Conservation (phyloP, 2,888 invertebrate genomes). For the Athrips mouffetella region DNA sequence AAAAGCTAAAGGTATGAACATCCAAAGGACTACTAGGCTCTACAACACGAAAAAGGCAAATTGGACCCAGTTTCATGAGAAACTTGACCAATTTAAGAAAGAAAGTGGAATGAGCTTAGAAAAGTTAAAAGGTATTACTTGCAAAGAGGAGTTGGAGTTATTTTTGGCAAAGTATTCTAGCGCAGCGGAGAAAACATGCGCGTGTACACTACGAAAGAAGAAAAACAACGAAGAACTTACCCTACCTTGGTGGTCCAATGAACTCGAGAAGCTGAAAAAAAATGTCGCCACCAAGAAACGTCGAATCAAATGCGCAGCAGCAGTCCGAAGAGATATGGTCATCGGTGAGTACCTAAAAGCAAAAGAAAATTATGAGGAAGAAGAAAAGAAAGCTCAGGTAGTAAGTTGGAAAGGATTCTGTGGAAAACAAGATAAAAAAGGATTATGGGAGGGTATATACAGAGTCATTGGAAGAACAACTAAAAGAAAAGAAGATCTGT, state of each 20-base stretch:
- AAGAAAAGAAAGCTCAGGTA: neutral
- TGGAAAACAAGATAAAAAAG: neutral
- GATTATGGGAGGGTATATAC: neutral
- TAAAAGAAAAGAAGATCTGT: neutral
- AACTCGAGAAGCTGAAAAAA: slow-evolving; percentile 2
- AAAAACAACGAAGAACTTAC: neutral
- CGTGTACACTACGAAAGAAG: neutral
- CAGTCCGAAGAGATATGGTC: neutral
- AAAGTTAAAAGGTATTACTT: too few relatives aligned
- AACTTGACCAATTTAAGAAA: slow-evolving; percentile 1
- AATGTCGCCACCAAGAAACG: neutral
- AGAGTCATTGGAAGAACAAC: neutral
- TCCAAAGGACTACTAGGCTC: too few relatives aligned
- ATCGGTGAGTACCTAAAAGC: slow-evolving; percentile 2
- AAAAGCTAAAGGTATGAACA: too few relatives aligned
- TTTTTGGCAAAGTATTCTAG: too few relatives aligned
- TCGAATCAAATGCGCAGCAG: neutral
- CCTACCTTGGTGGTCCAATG: slow-evolving; percentile 4
- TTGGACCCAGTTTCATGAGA: slow-evolving; percentile 14
- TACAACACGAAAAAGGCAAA: too few relatives aligned
- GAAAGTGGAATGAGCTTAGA: too few relatives aligned
- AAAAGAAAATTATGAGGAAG: slow-evolving; percentile 1
- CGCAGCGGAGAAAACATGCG: too few relatives aligned
- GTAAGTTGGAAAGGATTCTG: neutral
- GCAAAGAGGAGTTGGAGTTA: too few relatives aligned